Conservation (phyloP, 2,797 vertebrate genomes). For the Coreius guichenoti region DNA sequence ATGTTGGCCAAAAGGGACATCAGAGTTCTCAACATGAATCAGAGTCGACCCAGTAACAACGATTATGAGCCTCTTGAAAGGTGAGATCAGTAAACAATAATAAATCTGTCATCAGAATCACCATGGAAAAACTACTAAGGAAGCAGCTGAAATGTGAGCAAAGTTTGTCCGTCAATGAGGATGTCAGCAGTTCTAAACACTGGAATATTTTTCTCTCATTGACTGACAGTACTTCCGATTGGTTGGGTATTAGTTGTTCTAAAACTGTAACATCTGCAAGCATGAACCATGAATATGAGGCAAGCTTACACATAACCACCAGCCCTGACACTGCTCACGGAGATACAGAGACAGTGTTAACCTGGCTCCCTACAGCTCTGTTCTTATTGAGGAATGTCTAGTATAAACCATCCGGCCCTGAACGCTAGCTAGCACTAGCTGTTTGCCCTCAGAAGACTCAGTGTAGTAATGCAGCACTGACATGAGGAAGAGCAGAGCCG, state of each 20-base stretch:
- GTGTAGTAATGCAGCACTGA: not conserved
- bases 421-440: not conserved
- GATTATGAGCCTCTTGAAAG: not conserved
- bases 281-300: not conserved
- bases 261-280: not conserved
- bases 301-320: not conserved
- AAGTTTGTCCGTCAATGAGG: conserved; percentile 25
- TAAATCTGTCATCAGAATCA: conserved; percentile 54
- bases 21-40: not conserved
- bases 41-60: not conserved
- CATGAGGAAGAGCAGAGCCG: conserved; percentile 13
- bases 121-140: conserved; percentile 37
- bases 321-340: not conserved
- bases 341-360: not conserved
- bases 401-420: conserved; percentile 50
- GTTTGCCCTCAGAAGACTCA: not conserved
- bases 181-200: conserved; percentile 12
- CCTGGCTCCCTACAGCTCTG: conserved; percentile 6
- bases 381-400: conserved; percentile 51
- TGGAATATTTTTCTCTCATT: conserved; percentile 18
- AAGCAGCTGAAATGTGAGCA: conserved; percentile 52
- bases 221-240: not conserved
- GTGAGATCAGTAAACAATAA: conserved; percentile 49
- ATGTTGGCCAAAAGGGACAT: not conserved
- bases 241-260: not conserved